Percentiles rank a stretch among this genome's conserved stretches.
These are phyloP conservation scores for Autographa pulchrina DNA, from an alignment of 2,888 invertebrate species.

Conservation along the genomic window DNA sequence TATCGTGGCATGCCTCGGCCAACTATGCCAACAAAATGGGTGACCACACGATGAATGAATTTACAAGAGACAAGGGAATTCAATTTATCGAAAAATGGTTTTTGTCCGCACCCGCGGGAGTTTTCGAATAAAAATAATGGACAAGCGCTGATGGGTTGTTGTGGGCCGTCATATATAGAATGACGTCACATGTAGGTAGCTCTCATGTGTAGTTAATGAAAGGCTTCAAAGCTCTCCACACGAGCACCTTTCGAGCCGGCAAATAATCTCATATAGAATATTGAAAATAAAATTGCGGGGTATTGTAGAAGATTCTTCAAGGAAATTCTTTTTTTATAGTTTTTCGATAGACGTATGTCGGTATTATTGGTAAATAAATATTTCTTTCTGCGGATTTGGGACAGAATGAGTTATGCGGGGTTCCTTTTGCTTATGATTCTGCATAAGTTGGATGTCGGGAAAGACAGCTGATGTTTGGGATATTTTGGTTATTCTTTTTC, in stretches of 20 bases:
- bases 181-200: slow-evolving; percentile 45
- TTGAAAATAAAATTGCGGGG: slow-evolving; percentile 56
- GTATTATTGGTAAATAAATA: slow-evolving; percentile 54
- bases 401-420: slow-evolving; percentile 19
- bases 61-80: slow-evolving; percentile 65
- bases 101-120: slow-evolving; percentile 51
- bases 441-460: slow-evolving; percentile 40
- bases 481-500: background rate
- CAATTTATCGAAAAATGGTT: slow-evolving; percentile 70
- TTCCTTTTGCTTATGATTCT: slow-evolving; percentile 36
- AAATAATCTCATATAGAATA: slow-evolving; percentile 52
- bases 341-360: slow-evolving; percentile 50
- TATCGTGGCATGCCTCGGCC: slow-evolving; percentile 37
- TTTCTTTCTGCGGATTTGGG: slow-evolving; percentile 40
- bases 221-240: slow-evolving; percentile 10
- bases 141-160: slow-evolving; percentile 48
- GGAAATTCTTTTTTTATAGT: slow-evolving; percentile 51
- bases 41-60: slow-evolving; percentile 64
- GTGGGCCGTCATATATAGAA: slow-evolving; percentile 45
- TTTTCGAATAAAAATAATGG: slow-evolving; percentile 66
- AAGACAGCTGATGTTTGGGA: slow-evolving; percentile 31
- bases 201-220: slow-evolving; percentile 44
- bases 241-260: slow-evolving; percentile 15
- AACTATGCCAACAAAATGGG: slow-evolving; percentile 53
- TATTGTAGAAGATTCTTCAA: slow-evolving; percentile 48